Conservation (phyloP, 1,140 invertebrate species). For the Bombus cullumanus region DNA sequence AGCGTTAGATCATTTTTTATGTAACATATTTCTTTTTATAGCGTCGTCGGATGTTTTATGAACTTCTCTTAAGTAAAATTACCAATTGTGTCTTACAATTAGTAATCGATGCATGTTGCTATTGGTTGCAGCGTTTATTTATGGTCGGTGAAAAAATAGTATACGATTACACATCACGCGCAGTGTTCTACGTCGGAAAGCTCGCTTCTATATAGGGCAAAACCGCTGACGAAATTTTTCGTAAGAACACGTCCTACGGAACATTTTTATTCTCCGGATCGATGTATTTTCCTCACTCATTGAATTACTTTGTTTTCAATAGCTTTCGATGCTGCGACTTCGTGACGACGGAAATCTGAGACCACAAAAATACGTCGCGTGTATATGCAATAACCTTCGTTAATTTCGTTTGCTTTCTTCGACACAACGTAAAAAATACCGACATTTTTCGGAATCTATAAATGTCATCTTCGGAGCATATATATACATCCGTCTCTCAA, state of each 20-base stretch:
- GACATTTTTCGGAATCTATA: background rate
- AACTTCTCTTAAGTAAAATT: background rate
- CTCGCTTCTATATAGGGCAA: background rate
- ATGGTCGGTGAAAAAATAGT: constrained; percentile 51
- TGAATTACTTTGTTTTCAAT: background rate
- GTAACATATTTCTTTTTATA: background rate
- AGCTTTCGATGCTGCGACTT: background rate
- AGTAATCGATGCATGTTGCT: background rate
- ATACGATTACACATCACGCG: constrained; percentile 25
- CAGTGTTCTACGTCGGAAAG: background rate
- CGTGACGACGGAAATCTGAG: background rate
- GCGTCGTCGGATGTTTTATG: no score
- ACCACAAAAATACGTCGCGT: background rate
- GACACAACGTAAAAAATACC: background rate
- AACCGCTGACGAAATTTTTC: constrained; percentile 36
- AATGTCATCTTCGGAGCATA: background rate
- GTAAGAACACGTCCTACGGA: constrained; percentile 21
- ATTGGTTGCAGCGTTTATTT: constrained; percentile 35
- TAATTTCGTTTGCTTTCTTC: background rate
- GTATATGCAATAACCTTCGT: background rate
- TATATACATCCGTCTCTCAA: background rate
- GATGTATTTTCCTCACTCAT: background rate
- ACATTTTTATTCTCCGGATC: background rate
- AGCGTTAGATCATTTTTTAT: background rate
- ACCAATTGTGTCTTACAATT: constrained; percentile 7